Base-by-base conservation (phyloP, 2,797 vertebrate genomes). In the Hirundo rustica region DNA sequence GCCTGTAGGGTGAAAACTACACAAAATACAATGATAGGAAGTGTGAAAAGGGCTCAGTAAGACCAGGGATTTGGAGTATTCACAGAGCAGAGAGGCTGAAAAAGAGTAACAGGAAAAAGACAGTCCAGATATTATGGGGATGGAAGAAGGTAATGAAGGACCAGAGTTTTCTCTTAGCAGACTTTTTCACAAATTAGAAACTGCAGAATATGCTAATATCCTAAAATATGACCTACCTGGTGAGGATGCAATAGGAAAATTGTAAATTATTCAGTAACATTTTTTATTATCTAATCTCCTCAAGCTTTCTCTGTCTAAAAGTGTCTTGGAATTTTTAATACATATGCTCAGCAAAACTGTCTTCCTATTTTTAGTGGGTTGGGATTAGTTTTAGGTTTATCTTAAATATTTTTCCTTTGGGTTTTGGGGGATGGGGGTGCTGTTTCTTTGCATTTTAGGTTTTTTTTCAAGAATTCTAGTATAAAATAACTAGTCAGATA, bases 351-450 rank as follows among this genome's bases (percentile, higher is more conserved):
- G 38, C 44, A 87, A 86, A 87, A 36, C 4, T 50, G 5, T 2
- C 7, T 76, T 53, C 7, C 3, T 51, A 20, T n/a, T 57, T 73
- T 51, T 27, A 23, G 9, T 23, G 5, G 1, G 3, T 23, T 50
- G 0, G 8, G 7, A 7, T 45, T 27, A 4, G 7, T 40, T 53
- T 65, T 51, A 29, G 5, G 12, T 80, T 73, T 61, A 53, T 25
- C 65, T 81, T 17, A 70, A 61, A 51, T 36, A 13, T 1, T 10
- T 66, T 79, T 64, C 9, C 10, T 29, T 51, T 45, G 23, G 7
- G 3, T 21, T 61, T 47, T n/a, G 23, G 8, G 12, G 16, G 4
- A 16, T 9, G 2, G 5, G 7, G 1, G 2, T n/a, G 4, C 9
- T 29, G 3, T 47, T 61, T 47, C 20, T 40, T 53, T 40, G 22